Evolutionary conservation across 2,888 invertebrate genomes (phyloP), one percentile per base, ranked within the genome.

Genomic region (Nymphalis urticae): DNA sequence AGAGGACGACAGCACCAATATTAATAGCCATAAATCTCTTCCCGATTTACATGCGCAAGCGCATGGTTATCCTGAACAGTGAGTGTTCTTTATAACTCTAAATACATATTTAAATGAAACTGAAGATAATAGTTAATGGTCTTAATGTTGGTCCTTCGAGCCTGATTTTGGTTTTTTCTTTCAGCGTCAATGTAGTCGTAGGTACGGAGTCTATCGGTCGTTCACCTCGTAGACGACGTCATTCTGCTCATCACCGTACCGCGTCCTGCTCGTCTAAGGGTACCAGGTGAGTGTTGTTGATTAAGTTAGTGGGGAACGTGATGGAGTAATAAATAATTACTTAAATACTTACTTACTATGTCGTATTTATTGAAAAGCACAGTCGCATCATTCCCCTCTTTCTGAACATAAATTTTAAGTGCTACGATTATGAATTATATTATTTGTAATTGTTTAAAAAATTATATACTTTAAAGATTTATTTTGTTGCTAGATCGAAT

Each of bases 21-120:
- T 94, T 75, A 95, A 94, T 79, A 94, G 94, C 72, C 97, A 97
- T 91, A 97, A 97, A 82, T 97, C 97, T 48, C 88, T 97, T 77
- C 97, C 97, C 0, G 96, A 96, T 83, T 89, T 96, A 63, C 96
- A 95, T 78, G 94, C 95, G 19, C 94, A 95, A 77, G 93, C 94
- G 19, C 82, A 90, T 19, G 85, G 85, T 74, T 93, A 90, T 65
- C 82, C 88, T 2, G 92, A 92, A 81, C 91, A 89, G 92, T 92
- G 36, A 85, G 89, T 84, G 48, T 53, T 54, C 24, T 32, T 6
- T 32, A 6, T 32, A 32, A 42, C 42, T 42, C 10, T 42, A 10
- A 16, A 13, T 27, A 17, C 8, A 48, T 48, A 13, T 54, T 59
- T 16, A 21, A 59, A 5, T 42, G 4, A 42, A 42, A 2, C 3